Evolutionary conservation across 2,888 invertebrate genomes (phyloP).

Genomic region (Phytoseiulus persimilis): DNA sequence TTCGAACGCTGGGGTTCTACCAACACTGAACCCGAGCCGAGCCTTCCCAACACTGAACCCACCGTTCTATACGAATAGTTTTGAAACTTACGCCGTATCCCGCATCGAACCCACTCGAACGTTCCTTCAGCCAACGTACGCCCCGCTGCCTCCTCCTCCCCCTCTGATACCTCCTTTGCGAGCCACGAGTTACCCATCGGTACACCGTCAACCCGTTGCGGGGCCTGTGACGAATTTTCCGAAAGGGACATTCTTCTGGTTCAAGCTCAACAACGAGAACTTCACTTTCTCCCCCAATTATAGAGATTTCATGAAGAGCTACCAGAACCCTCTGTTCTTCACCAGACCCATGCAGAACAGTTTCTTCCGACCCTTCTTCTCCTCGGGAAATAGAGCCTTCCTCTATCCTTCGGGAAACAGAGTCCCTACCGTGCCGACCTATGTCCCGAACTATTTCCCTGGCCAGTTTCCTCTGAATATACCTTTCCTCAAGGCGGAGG

Average conservation of each 20-base stretch:
- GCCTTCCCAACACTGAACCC: constrained; percentile 20
- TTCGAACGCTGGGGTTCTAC: not conserved
- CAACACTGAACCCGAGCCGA: not conserved
- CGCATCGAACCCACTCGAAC: not conserved
- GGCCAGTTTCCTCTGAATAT: not conserved
- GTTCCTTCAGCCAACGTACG: not conserved
- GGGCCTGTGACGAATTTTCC: not conserved
- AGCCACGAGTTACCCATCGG: not conserved
- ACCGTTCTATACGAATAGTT: not conserved
- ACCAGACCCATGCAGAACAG: constrained; percentile 13
- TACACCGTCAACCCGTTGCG: not conserved
- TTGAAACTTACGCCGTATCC: not conserved
- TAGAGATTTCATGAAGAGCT: constrained; percentile 31
- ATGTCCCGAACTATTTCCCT: not conserved
- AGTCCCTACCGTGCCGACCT: not conserved
- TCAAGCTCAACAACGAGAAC: constrained; percentile 14
- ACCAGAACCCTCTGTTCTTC: constrained; percentile 27
- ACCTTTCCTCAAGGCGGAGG: constrained; percentile 10
- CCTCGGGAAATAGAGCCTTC: not conserved
- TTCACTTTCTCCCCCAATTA: constrained; percentile 5
- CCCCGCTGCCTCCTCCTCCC: not conserved
- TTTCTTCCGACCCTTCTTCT: not conserved
- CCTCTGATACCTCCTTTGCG: not conserved
- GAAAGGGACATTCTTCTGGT: constrained; percentile 32
- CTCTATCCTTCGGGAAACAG: not conserved